Conservation (phyloP, 2,797 vertebrate species). For the Psittacula derbiana region DNA sequence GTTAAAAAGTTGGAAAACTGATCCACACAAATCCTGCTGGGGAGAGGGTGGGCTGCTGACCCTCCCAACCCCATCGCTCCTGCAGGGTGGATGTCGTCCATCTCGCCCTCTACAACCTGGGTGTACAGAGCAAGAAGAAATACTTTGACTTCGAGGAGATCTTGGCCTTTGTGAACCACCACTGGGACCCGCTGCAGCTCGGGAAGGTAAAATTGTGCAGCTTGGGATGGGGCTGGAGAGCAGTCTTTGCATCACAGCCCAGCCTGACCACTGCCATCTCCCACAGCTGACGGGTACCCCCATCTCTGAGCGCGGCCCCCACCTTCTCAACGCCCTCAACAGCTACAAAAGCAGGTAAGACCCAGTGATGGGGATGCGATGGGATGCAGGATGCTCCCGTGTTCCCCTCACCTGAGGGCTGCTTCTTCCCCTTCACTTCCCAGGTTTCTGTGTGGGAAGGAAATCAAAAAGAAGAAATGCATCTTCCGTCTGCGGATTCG, state of each 20-base stretch:
- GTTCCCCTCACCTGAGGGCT: fast-evolving
- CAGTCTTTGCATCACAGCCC: background rate
- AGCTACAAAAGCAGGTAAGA: conserved; percentile 97
- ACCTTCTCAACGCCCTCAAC: conserved; percentile 91
- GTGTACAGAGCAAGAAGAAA: conserved; percentile 95
- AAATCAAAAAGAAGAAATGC: conserved; percentile 97
- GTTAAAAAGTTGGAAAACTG: background rate
- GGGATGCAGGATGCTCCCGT: background rate
- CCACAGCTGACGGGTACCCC: conserved; percentile 87
- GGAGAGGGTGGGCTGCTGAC: background rate
- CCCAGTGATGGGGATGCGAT: fast-evolving
- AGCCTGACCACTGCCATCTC: background rate
- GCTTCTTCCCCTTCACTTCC: background rate
- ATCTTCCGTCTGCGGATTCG: conserved; percentile 94
- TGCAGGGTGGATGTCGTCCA: conserved; percentile 93
- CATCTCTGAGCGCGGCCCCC: conserved; percentile 82
- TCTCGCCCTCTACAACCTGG: conserved; percentile 93
- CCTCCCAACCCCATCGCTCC: background rate
- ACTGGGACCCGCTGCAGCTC: conserved; percentile 92
- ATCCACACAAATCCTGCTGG: background rate
- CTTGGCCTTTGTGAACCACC: conserved; percentile 86
- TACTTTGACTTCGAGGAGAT: conserved; percentile 98
- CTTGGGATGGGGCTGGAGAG: fast-evolving
- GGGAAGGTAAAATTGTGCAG: conserved; percentile 82
- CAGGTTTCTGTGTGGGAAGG: conserved; percentile 95